These are phyloP conservation scores for Polydrusus pterygomalis DNA, from an alignment of 2,888 invertebrate genomes.

Conservation along the genomic window DNA sequence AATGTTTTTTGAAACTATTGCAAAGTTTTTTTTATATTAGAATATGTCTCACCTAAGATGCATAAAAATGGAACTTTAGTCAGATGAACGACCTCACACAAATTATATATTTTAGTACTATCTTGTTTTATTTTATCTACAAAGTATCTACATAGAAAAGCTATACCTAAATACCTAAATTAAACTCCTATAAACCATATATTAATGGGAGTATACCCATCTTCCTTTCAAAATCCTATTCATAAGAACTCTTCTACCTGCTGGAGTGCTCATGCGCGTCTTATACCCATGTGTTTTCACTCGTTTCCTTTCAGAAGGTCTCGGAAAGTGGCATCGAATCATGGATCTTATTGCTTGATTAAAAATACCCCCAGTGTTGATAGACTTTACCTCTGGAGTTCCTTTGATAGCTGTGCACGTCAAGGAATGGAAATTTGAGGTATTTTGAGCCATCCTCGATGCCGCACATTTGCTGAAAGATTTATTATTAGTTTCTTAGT, in stretches of 20 bases:
- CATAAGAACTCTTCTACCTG: constrained; percentile 84
- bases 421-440: constrained; percentile 40
- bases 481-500: neutral
- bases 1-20: no score
- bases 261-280: constrained; percentile 80
- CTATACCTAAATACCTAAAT: constrained; percentile 8
- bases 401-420: neutral
- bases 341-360: constrained; percentile 69
- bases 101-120: constrained; percentile 1
- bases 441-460: neutral
- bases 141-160: constrained; percentile 21
- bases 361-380: constrained; percentile 65
- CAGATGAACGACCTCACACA: no score
- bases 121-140: neutral
- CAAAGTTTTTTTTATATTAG: no score
- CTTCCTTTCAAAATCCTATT: constrained; percentile 84
- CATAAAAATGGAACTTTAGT: no score
- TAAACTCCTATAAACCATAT: neutral
- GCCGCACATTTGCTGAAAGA: constrained; percentile 5
- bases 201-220: constrained; percentile 80
- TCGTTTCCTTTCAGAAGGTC: constrained; percentile 83
- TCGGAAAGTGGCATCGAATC: constrained; percentile 82
- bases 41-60: no score
- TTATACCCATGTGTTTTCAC: constrained; percentile 83
- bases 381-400: neutral